Evolutionary conservation across 2,797 vertebrate species (phyloP).

Genomic region (Myiotriccus ornatus): DNA sequence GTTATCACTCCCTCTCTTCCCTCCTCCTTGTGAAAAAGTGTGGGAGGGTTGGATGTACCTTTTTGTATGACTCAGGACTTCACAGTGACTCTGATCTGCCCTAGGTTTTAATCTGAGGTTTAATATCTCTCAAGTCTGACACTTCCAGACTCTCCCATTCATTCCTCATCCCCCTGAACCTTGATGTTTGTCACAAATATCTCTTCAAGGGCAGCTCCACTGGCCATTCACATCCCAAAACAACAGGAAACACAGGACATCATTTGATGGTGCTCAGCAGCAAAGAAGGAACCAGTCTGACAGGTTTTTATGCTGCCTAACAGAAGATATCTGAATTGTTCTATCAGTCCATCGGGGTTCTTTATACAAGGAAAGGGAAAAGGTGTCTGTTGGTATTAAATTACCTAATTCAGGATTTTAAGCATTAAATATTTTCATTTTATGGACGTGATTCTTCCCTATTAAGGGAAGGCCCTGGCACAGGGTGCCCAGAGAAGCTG

Average conservation of each 20-base stretch:
- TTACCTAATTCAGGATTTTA: not conserved
- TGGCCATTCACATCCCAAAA: not conserved
- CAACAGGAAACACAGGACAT: not conserved
- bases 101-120: not conserved
- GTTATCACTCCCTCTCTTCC: not conserved
- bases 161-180: not conserved
- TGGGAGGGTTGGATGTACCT: accelerated
- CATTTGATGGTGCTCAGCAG: not conserved
- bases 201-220: not conserved
- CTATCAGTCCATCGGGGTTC: not conserved
- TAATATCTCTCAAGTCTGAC: not conserved
- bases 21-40: not conserved
- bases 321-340: not conserved
- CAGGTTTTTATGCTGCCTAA: not conserved
- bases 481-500: not conserved
- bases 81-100: not conserved
- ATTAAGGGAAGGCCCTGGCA: not conserved
- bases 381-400: not conserved
- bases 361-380: not conserved
- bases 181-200: not conserved
- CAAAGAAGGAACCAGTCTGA: not conserved
- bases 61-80: not conserved
- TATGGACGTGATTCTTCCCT: not conserved
- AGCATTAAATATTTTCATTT: not conserved
- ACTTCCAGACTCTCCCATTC: not conserved